Conservation (phyloP, 2,888 invertebrate species). For the Agonum fuliginosum region DNA sequence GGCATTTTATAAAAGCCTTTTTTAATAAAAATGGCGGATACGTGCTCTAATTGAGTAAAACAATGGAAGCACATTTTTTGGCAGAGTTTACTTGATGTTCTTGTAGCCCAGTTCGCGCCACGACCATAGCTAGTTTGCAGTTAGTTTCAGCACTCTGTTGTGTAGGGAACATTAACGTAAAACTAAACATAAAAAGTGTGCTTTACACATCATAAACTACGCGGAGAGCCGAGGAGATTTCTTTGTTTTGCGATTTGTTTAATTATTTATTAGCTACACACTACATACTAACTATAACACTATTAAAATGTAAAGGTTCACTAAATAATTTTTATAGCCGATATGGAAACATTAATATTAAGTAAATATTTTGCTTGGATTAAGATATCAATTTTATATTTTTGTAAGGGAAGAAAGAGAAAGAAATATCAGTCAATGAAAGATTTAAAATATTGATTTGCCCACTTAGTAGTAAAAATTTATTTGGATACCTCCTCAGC, state of each 20-base stretch:
- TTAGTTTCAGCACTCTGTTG: not conserved
- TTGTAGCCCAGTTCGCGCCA: conserved; percentile 17
- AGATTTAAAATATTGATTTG: no score
- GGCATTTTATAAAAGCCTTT: conserved; percentile 24
- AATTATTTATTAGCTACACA: no score
- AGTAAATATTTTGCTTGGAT: no score
- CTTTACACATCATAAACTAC: conserved; percentile 30
- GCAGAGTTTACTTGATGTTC: conserved; percentile 39
- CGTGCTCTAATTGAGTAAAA: conserved; percentile 45
- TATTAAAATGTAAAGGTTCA: no score
- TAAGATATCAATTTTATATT: no score
- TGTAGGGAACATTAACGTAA: not conserved
- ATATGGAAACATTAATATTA: no score
- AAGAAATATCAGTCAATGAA: no score
- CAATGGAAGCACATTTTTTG: conserved; percentile 47
- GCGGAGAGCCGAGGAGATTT: not conserved
- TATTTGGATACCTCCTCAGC: no score
- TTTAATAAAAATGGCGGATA: conserved; percentile 37
- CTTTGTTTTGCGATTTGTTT: not conserved
- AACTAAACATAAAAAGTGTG: conserved; percentile 22
- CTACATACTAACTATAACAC: no score
- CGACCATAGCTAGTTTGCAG: conserved; percentile 31
- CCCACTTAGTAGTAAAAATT: no score
- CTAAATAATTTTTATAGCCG: no score
- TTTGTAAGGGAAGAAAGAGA: no score